Percentiles rank a stretch among this genome's conserved stretches.
These are phyloP conservation scores for Macropis europaea DNA, from an alignment of 2,888 invertebrate species.

Conservation along the genomic window DNA sequence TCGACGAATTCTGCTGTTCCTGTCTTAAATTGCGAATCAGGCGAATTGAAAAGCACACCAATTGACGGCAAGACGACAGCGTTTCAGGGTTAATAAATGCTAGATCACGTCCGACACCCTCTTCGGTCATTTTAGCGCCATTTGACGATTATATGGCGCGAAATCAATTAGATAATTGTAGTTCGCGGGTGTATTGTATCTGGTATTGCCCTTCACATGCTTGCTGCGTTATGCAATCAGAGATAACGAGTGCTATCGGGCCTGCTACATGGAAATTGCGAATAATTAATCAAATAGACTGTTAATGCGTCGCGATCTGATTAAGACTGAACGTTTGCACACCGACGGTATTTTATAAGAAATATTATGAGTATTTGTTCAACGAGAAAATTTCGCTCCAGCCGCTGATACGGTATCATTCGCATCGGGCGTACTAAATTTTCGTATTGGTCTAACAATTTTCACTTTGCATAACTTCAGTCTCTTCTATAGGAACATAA, in stretches of 20 bases:
- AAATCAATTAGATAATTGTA: slow-evolving; percentile 57
- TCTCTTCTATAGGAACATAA: no score
- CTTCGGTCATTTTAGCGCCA: slow-evolving; percentile 45
- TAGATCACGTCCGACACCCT: slow-evolving; percentile 21
- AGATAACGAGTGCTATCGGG: slow-evolving; percentile 42
- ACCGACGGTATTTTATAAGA: background rate
- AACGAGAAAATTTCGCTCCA: background rate
- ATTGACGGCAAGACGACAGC: background rate
- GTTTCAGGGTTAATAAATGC: slow-evolving; percentile 36
- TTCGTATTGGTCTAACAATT: no score
- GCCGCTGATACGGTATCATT: no score
- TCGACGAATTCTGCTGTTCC: background rate
- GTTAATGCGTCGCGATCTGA: slow-evolving; percentile 9
- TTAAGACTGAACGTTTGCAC: background rate
- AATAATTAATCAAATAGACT: slow-evolving; percentile 43
- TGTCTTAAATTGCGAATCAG: background rate
- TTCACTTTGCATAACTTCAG: no score
- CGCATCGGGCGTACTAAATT: no score
- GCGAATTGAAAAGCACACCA: background rate
- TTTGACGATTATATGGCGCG: slow-evolving; percentile 51
- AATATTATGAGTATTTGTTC: background rate
- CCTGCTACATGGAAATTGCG: slow-evolving; percentile 4
- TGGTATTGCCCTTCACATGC: slow-evolving; percentile 51
- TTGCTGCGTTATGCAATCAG: slow-evolving; percentile 51
- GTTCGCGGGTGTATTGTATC: slow-evolving; percentile 26